Conservation (phyloP, 2,113 vertebrate genomes). For the Phalacrocorax aristotelis region DNA sequence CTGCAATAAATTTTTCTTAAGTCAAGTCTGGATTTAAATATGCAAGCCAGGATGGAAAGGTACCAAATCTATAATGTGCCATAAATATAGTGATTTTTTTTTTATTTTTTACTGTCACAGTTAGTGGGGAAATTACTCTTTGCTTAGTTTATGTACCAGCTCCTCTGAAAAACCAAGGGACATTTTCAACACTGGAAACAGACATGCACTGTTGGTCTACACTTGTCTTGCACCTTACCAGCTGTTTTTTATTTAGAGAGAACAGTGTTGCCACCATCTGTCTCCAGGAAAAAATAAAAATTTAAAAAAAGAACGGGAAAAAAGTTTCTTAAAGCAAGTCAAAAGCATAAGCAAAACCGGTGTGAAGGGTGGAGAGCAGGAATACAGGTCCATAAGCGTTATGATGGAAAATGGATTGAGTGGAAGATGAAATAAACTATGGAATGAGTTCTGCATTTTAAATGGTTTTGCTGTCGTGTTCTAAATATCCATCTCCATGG, state of each 20-base stretch:
- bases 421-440: not conserved
- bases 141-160: not conserved
- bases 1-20: conserved; percentile 60
- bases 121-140: not conserved
- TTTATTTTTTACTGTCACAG: not conserved
- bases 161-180: conserved; percentile 29
- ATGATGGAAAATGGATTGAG: not conserved
- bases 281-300: not conserved
- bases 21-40: conserved; percentile 72
- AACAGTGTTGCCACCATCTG: conserved; percentile 59
- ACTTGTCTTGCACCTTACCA: conserved; percentile 40
- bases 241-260: conserved; percentile 54
- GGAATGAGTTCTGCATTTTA: not conserved
- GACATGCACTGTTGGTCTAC: not conserved
- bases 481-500: not conserved
- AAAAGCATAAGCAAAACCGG: not conserved
- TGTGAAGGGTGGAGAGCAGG: not conserved
- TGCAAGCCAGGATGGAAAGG: conserved; percentile 54
- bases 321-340: not conserved
- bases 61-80: not conserved
- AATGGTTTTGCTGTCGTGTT: not conserved
- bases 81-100: conserved; percentile 46
- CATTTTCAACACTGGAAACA: not conserved
- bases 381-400: not conserved
- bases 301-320: too few species aligned